phyloP scores from a whole-genome alignment of 2,113 vertebrate species.

The Atlantisia rogersi region DNA sequence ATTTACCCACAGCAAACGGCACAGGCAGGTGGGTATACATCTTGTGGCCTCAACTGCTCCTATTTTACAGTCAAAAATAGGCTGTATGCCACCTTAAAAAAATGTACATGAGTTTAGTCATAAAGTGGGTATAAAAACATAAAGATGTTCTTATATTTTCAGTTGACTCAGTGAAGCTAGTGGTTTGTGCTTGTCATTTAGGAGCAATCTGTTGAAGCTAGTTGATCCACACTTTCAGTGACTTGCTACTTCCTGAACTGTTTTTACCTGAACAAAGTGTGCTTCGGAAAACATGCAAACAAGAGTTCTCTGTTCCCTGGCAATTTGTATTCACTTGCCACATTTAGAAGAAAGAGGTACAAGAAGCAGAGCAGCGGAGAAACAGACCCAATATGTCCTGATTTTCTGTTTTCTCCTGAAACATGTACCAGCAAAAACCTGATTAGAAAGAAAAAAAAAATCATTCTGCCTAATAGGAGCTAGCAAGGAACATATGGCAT shows the following conservation, averaged over 20 bases:
- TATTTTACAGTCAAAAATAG: background rate
- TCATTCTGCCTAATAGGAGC: slow-evolving; percentile 7
- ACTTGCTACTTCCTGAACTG: background rate
- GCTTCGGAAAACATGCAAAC: background rate
- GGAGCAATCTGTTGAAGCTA: background rate
- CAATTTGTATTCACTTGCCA: background rate
- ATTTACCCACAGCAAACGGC: background rate
- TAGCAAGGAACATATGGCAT: slow-evolving; percentile 48
- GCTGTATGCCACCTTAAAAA: background rate
- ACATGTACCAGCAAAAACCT: background rate
- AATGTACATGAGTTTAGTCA: background rate
- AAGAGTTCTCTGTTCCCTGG: background rate
- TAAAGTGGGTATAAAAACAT: background rate
- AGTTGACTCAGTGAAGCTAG: background rate
- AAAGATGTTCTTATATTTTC: background rate
- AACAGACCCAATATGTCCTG: background rate
- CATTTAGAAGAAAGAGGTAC: background rate
- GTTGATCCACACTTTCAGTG: background rate
- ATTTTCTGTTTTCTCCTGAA: slow-evolving; percentile 23
- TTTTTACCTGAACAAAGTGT: background rate
- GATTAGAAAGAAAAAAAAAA: slow-evolving; percentile 25
- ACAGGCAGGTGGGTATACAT: background rate
- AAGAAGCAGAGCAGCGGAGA: background rate
- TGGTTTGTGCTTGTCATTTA: background rate
- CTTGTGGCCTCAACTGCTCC: background rate